These are phyloP conservation scores for Bothrops jararaca DNA, from an alignment of 2,113 vertebrate species.

Conservation along the genomic window DNA sequence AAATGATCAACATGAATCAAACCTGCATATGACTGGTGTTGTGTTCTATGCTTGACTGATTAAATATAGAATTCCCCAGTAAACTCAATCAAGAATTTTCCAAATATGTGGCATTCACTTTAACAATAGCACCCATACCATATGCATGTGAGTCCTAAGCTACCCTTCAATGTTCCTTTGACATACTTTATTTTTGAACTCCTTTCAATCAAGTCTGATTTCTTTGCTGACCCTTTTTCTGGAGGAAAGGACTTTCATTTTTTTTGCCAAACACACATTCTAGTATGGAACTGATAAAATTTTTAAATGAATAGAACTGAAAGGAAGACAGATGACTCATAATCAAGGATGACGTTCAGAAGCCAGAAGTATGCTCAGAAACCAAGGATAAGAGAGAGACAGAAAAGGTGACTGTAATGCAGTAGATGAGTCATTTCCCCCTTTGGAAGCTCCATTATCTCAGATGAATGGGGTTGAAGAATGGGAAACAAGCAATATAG, in stretches of 20 bases:
- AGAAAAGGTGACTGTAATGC: neutral
- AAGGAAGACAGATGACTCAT: conserved; percentile 57
- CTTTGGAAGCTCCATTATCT: conserved; percentile 33
- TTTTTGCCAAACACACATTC: neutral
- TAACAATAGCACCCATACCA: neutral
- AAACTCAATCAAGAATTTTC: neutral
- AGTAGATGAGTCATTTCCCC: conserved; percentile 58
- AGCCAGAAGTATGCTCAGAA: conserved; percentile 7
- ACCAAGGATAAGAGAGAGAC: conserved; percentile 25
- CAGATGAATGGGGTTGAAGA: conserved; percentile 46
- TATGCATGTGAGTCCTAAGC: neutral
- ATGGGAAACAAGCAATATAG: neutral
- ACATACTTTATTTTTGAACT: neutral
- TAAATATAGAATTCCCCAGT: neutral
- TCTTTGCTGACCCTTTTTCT: neutral
- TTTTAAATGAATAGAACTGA: neutral
- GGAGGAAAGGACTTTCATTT: conserved; percentile 29
- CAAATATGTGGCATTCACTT: neutral
- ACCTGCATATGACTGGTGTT: neutral
- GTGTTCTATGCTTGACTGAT: neutral
- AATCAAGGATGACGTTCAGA: conserved; percentile 36
- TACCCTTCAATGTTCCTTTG: neutral
- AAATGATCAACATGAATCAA: neutral
- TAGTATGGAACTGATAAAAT: neutral
- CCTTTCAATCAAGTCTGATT: neutral